Conservation (phyloP, 2,113 vertebrate species). For the Herpailurus yagouaroundi region DNA sequence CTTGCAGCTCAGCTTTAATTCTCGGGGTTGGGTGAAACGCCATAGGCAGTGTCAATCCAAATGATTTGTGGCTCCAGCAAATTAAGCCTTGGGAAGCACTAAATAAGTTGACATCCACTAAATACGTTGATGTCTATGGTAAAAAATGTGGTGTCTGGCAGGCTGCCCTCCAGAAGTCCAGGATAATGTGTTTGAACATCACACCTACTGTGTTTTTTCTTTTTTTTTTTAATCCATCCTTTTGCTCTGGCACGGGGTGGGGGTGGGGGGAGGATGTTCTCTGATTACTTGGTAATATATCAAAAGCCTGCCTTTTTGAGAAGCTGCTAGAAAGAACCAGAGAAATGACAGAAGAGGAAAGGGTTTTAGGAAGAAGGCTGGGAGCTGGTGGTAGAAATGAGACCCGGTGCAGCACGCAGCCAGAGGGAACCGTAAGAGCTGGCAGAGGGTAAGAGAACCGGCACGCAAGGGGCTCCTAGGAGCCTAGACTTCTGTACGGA, state of each 20-base stretch:
- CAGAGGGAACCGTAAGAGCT: background rate
- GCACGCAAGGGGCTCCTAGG: accelerated
- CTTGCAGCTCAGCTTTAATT: background rate
- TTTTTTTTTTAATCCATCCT: background rate
- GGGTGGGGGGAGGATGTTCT: background rate
- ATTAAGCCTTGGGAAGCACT: background rate
- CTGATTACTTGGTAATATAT: background rate
- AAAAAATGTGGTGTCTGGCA: background rate
- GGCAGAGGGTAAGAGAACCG: too few relatives aligned
- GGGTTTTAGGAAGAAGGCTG: background rate
- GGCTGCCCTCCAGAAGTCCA: background rate
- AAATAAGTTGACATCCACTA: background rate
- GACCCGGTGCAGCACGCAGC: background rate
- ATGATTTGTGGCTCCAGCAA: background rate
- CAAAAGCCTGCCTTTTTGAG: background rate
- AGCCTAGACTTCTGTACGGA: background rate
- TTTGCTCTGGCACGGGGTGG: background rate
- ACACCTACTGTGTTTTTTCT: background rate
- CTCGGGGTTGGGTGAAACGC: background rate
- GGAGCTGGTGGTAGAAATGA: background rate
- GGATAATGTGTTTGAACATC: background rate
- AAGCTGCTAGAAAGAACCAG: background rate
- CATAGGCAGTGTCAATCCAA: background rate
- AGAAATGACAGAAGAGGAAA: background rate
- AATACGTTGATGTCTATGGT: background rate